Conservation (phyloP, 2,888 invertebrate genomes). For the Calameuta filiformis region DNA sequence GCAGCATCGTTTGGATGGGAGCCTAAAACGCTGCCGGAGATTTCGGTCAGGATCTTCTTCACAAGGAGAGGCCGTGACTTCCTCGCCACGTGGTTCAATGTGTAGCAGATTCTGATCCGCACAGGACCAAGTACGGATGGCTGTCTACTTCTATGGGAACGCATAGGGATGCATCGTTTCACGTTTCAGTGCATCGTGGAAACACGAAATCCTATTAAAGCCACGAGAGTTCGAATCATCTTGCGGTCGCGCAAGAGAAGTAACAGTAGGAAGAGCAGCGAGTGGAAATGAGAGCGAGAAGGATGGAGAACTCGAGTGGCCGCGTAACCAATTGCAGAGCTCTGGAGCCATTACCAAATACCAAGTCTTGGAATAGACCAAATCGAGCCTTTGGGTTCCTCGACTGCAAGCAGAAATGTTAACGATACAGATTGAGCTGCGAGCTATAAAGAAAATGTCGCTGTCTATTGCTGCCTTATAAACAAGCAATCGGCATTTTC, state of each 20-base stretch:
- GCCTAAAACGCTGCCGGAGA: background rate
- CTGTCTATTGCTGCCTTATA: background rate
- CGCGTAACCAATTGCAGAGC: background rate
- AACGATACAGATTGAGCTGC: background rate
- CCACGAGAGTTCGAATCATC: background rate
- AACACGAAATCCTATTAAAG: background rate
- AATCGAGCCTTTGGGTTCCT: background rate
- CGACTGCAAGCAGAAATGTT: background rate
- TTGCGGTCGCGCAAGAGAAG: background rate
- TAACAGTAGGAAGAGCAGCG: background rate
- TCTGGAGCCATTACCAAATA: background rate
- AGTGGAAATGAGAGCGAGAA: background rate
- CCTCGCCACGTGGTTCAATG: background rate
- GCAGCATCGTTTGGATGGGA: background rate
- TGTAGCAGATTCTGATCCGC: background rate
- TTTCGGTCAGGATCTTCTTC: background rate
- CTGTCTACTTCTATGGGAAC: background rate
- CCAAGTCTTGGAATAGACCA: background rate
- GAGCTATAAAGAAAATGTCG: background rate
- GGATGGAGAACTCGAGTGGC: background rate
- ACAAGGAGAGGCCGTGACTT: background rate
- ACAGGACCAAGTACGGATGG: background rate
- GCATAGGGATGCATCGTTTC: background rate
- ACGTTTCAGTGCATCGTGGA: background rate
- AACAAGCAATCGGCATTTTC: background rate